A percentile compares a stretch with the other conserved stretches of the same genome.
Evolutionary conservation across 2,797 vertebrate species (phyloP).

Genomic region (Hippocampus kuda): DNA sequence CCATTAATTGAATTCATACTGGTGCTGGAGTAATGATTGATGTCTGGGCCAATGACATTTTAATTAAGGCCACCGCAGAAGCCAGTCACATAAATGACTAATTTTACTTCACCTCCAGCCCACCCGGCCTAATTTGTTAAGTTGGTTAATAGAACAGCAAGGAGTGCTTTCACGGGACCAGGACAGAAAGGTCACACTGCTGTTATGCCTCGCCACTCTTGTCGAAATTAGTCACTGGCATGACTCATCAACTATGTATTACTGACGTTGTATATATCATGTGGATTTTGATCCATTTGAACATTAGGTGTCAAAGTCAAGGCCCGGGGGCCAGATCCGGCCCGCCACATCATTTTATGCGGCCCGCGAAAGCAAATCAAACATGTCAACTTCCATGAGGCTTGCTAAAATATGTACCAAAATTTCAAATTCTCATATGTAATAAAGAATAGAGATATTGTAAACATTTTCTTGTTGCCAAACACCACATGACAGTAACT

Average conservation of each 20-base stretch:
- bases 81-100: conserved; percentile 37
- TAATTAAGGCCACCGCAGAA: conserved; percentile 53
- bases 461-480: too few relatives aligned
- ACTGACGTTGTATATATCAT: background rate
- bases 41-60: conserved; percentile 42
- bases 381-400: too few relatives aligned
- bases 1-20: conserved; percentile 17
- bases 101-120: conserved; percentile 46
- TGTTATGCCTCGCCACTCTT: background rate
- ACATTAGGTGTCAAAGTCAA: too few relatives aligned
- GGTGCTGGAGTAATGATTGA: conserved; percentile 39
- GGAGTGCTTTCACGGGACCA: background rate
- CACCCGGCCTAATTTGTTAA: conserved; percentile 47
- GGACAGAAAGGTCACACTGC: background rate
- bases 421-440: too few relatives aligned
- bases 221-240: background rate
- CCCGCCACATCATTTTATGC: too few relatives aligned
- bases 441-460: too few relatives aligned
- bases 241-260: background rate
- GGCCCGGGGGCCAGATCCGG: too few relatives aligned
- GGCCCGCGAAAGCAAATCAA: too few relatives aligned
- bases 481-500: too few relatives aligned
- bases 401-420: too few relatives aligned
- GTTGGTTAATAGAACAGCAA: conserved; percentile 2
- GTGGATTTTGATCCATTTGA: background rate